A percentile compares a stretch with the other conserved stretches of the same genome.
phyloP scores from a whole-genome alignment of 2,797 vertebrate genomes.

The Psittacula derbiana region DNA sequence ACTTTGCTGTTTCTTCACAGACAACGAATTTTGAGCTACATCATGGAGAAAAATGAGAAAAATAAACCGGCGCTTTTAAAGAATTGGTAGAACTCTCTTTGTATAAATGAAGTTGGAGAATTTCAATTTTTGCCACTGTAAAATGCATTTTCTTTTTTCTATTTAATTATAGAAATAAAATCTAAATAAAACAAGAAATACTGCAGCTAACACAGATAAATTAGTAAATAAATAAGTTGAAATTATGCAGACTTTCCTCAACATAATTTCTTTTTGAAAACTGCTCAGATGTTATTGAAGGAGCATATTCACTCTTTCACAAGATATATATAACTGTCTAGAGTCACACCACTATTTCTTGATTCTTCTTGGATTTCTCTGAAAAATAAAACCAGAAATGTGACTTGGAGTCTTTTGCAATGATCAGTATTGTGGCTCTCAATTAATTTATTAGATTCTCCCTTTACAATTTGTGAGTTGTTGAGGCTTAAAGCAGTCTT shows the following conservation, averaged over 20 bases:
- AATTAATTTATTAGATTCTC: background rate
- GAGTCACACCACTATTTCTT: background rate
- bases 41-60: background rate
- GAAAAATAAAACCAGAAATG: background rate
- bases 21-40: background rate
- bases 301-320: background rate
- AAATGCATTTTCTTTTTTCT: background rate
- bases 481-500: conserved; percentile 8
- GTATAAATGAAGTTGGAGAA: background rate
- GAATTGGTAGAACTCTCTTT: background rate
- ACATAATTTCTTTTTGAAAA: background rate
- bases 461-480: background rate
- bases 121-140: background rate
- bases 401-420: background rate
- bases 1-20: background rate
- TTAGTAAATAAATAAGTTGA: background rate
- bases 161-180: background rate
- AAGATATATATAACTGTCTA: background rate
- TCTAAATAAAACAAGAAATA: background rate
- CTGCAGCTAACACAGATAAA: background rate
- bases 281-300: background rate
- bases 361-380: background rate
- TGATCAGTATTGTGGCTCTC: background rate
- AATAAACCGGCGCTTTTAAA: background rate
- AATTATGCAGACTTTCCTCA: background rate